Evolutionary conservation across 2,888 invertebrate genomes (phyloP), one percentile per base, ranked within the genome.

Genomic region (Scaptomyza reducta): DNA sequence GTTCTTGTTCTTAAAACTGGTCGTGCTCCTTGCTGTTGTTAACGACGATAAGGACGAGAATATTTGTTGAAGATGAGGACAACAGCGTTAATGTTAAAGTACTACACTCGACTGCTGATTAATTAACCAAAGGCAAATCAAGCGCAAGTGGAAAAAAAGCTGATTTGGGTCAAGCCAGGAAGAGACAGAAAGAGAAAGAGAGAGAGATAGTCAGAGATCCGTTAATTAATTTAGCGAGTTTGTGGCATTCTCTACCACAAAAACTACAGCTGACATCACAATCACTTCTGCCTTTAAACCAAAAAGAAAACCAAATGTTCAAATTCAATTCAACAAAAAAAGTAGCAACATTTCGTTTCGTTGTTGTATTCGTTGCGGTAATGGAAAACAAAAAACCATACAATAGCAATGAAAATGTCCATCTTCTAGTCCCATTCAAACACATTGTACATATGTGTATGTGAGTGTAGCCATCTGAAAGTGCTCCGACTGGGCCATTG

Each of bases 111-210:
- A 75, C 77, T 77, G 87, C 84, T 87, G 87, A 83, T 82, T 82
- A 82, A 83, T 82, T 83, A 84, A 87, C 73, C 77, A 59, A 75
- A 66, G 73, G 72, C 87, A 80, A 84, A 86, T 86, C 84, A 77
- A 80, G 74, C 63, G 61, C 56, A 14, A 45, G 53, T 42, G 50
- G 31, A 51, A 49, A 55, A 71, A 49, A 55, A 59, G 35, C 64
- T 44, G 69, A 77, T 77, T 69, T 69, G 56, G 83, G 80, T 86
- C 77, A 83, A 69, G 58, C 57, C 54, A 56, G 65, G 64, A 64
- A 59, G 38, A 27, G 27, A 22, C 47, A 33, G 64, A 31, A n/a
- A 13, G 18, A 5, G 10, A 25, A 9, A 22, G 2, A 22, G 18
- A 7, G n/a, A 22, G 18, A 11, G n/a, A 16, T 3, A 33, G 25